phyloP scores from a whole-genome alignment of 37 sponge, comb jelly and placozoan genomes.

The Eunapius fragilis region DNA sequence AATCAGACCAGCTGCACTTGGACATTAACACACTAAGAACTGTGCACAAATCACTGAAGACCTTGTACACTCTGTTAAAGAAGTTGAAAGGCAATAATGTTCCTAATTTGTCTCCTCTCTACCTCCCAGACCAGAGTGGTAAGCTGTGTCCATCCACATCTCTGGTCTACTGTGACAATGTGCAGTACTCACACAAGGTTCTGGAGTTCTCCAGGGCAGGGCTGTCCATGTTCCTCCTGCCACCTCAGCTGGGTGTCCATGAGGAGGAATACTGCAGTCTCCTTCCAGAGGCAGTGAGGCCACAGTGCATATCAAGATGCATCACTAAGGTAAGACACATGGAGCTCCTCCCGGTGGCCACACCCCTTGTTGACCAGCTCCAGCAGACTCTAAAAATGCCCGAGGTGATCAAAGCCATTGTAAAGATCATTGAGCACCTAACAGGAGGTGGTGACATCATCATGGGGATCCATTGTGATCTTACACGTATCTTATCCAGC shows the following conservation, averaged over 20 bases:
- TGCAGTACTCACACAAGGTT: background rate
- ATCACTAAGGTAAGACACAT: background rate
- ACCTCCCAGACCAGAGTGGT: slow-evolving; percentile 11
- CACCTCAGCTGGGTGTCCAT: background rate
- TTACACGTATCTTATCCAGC: background rate
- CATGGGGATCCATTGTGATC: background rate
- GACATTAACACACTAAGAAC: slow-evolving; percentile 26
- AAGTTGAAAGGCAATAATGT: background rate
- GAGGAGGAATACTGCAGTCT: background rate
- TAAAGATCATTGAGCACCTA: background rate
- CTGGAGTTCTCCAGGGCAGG: background rate
- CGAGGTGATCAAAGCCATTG: background rate
- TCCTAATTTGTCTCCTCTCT: slow-evolving; percentile 9
- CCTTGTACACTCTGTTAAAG: slow-evolving; percentile 1
- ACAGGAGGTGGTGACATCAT: background rate
- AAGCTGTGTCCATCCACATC: slow-evolving; percentile 1
- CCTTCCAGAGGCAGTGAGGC: background rate
- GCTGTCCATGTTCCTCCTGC: background rate
- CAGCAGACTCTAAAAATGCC: background rate
- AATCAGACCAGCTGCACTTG: background rate
- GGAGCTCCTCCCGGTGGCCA: background rate
- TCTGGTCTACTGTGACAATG: slow-evolving; percentile 33
- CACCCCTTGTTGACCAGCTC: background rate
- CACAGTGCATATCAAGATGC: background rate
- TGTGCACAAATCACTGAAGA: slow-evolving; percentile 3